These are phyloP conservation scores for Phyllopteryx taeniolatus DNA, from an alignment of 2,113 vertebrate species.

Conservation along the genomic window DNA sequence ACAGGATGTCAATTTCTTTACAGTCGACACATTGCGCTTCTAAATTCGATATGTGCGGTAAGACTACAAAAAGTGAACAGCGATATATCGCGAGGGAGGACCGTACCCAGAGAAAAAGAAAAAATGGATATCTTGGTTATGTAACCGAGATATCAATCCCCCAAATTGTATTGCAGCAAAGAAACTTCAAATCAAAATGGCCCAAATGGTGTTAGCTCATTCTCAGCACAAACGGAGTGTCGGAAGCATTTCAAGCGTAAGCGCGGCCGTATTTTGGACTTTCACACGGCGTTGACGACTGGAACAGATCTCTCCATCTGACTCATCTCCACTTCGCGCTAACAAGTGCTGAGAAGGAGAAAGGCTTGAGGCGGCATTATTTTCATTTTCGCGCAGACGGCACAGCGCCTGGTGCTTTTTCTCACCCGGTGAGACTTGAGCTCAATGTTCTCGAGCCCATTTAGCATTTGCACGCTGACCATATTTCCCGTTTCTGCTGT, in stretches of 20 bases:
- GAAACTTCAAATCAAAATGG: too few relatives aligned
- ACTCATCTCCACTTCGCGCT: constrained; percentile 57
- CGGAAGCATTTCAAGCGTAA: background rate
- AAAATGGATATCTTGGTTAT: too few relatives aligned
- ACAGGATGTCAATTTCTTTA: too few relatives aligned
- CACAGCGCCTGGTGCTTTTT: constrained; percentile 20
- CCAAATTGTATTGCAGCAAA: too few relatives aligned
- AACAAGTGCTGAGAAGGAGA: constrained; percentile 49
- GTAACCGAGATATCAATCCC: too few relatives aligned
- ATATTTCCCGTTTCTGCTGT: background rate
- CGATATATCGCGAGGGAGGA: too few relatives aligned
- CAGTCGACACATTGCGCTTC: too few relatives aligned
- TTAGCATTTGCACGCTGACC: background rate
- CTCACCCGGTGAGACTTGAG: background rate
- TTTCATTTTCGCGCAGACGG: constrained; percentile 49
- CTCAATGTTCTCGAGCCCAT: background rate
- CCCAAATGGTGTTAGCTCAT: too few relatives aligned
- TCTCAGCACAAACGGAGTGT: background rate
- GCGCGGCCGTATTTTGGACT: background rate
- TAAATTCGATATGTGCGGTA: too few relatives aligned
- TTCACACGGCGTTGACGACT: constrained; percentile 54
- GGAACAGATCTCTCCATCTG: constrained; percentile 55
- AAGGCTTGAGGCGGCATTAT: constrained; percentile 35
- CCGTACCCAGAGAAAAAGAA: too few relatives aligned
- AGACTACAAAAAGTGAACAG: too few relatives aligned